Evolutionary conservation across 2,888 invertebrate species (phyloP).

Genomic region (Abrostola triplasia): DNA sequence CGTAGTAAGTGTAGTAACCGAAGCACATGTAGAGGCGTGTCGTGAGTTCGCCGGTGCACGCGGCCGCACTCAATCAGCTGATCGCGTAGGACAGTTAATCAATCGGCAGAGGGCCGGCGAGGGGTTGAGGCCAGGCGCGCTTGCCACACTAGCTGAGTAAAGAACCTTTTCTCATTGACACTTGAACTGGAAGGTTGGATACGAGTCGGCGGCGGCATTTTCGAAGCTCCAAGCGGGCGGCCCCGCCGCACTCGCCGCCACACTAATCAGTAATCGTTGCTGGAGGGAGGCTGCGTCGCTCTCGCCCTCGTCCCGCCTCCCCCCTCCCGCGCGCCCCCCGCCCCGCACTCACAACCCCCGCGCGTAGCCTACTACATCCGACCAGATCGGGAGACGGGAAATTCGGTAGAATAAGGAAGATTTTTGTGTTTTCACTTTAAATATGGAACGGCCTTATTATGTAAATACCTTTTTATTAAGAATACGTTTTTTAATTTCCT

Average conservation of each 20-base stretch:
- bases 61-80: conserved; percentile 78
- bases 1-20: conserved; percentile 77
- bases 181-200: conserved; percentile 44
- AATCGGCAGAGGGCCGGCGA: conserved; percentile 37
- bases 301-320: conserved; percentile 61
- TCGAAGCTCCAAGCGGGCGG: conserved; percentile 75
- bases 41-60: conserved; percentile 65
- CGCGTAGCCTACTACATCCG: conserved; percentile 76
- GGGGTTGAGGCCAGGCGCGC: conserved; percentile 35
- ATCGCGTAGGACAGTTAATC: conserved; percentile 63
- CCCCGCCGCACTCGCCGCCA: conserved; percentile 84
- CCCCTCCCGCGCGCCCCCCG: conserved; percentile 54
- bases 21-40: conserved; percentile 79
- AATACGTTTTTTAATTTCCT: conserved; percentile 36
- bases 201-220: conserved; percentile 75
- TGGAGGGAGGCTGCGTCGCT: conserved; percentile 87
- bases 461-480: conserved; percentile 33
- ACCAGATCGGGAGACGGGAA: conserved; percentile 64
- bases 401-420: conserved; percentile 60
- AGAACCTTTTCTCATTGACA: conserved; percentile 56
- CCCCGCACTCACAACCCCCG: conserved; percentile 62
- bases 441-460: conserved; percentile 35
- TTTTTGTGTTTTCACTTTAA: conserved; percentile 30
- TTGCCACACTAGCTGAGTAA: conserved; percentile 44
- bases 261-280: conserved; percentile 89